Conservation (phyloP, 2,113 vertebrate species). For the Pimephales promelas region DNA sequence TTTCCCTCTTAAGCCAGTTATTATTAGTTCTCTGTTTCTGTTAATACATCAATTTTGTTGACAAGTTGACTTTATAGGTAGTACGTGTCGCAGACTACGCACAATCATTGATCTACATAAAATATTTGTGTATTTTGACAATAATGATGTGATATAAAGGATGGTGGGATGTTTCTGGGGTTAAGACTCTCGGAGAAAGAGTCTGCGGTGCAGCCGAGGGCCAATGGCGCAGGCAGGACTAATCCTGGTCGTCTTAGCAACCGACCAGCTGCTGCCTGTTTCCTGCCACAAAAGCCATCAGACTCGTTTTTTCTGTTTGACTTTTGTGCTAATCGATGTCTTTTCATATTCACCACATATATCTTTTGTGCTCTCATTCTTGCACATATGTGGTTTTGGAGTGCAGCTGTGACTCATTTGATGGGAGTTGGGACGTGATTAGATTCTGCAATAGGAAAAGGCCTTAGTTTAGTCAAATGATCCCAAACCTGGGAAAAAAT, state of each 20-base stretch:
- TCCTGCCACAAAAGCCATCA: slow-evolving; percentile 11
- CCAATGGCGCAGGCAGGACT: slow-evolving; percentile 49
- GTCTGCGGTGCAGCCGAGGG: slow-evolving; percentile 11
- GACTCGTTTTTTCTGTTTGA: background rate
- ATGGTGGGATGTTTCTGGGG: background rate
- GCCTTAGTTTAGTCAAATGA: background rate
- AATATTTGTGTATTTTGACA: background rate
- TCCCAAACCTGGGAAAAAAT: background rate
- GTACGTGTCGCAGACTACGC: background rate
- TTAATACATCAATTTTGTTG: background rate
- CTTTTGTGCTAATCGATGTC: slow-evolving; percentile 14
- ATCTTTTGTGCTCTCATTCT: background rate
- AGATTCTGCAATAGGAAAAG: background rate
- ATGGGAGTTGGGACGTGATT: background rate
- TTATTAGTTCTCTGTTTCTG: background rate
- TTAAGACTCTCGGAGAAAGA: background rate
- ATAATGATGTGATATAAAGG: background rate
- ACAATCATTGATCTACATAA: too few species aligned
- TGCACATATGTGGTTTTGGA: background rate
- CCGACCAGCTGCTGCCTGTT: slow-evolving; percentile 42
- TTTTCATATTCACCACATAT: slow-evolving; percentile 14
- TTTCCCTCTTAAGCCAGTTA: background rate
- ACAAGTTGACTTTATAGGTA: background rate
- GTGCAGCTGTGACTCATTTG: background rate
- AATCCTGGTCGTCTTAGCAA: slow-evolving; percentile 55